Evolutionary conservation across 2,888 invertebrate species (phyloP).

Genomic region (Pollenia griseotomentosa): DNA sequence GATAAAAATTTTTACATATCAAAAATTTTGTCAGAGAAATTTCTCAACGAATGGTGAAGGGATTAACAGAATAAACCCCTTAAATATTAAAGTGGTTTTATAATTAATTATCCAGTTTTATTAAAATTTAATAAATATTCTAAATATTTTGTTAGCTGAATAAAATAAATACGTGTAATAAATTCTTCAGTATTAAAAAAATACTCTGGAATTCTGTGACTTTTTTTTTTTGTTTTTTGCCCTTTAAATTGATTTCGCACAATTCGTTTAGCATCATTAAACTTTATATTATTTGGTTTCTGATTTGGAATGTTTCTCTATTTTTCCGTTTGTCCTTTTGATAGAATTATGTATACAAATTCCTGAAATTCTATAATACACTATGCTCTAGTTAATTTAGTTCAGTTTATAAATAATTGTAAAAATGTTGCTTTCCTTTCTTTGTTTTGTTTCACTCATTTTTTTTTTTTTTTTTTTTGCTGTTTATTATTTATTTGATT

Average conservation of each 20-base stretch:
- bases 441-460: not conserved
- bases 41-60: too few species aligned
- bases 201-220: too few species aligned
- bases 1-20: too few species aligned
- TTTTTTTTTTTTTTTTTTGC: not conserved
- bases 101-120: too few species aligned
- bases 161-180: too few species aligned
- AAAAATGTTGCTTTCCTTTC: not conserved
- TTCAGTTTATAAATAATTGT: constrained; percentile 8
- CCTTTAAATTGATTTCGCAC: not conserved
- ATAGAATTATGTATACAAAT: not conserved
- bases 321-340: not conserved
- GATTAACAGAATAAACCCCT: too few species aligned
- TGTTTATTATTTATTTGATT: constrained; percentile 12
- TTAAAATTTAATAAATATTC: too few species aligned
- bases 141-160: too few species aligned
- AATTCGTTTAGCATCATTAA: not conserved
- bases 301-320: not conserved
- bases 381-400: constrained; percentile 1
- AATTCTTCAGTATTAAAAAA: not conserved
- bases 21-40: too few species aligned
- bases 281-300: not conserved
- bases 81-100: too few species aligned
- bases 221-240: too few species aligned
- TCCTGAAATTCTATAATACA: not conserved